These are phyloP conservation scores for Rafetus swinhoei DNA, from an alignment of 2,113 vertebrate genomes.

Conservation along the genomic window DNA sequence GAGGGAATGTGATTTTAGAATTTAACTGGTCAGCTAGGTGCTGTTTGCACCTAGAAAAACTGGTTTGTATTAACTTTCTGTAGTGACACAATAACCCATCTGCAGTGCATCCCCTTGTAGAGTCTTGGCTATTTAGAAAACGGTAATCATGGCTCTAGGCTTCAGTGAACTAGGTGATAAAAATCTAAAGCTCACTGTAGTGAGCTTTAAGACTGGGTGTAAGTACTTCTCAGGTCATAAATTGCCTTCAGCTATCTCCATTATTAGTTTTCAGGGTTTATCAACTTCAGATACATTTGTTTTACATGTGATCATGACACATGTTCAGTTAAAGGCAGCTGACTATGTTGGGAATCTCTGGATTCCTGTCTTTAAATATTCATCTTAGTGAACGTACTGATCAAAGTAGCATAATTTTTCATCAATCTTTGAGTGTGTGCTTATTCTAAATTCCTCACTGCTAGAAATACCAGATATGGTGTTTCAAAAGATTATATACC, in stretches of 20 bases:
- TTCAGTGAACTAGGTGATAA: neutral
- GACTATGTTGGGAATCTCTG: constrained; percentile 58
- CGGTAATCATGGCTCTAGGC: constrained; percentile 38
- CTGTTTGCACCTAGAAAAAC: constrained; percentile 57
- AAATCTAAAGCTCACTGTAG: constrained; percentile 30
- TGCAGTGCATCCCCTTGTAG: constrained; percentile 54
- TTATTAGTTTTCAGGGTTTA: constrained; percentile 56
- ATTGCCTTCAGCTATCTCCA: constrained; percentile 50
- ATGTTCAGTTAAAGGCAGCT: constrained; percentile 63
- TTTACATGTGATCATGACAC: constrained; percentile 51
- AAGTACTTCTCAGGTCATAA: constrained; percentile 53
- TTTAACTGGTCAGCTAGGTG: constrained; percentile 27
- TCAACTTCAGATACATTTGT: constrained; percentile 58
- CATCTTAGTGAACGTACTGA: constrained; percentile 52
- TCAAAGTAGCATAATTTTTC: constrained; percentile 57
- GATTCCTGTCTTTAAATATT: constrained; percentile 41
- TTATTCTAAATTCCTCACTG: constrained; percentile 51
- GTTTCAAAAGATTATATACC: constrained; percentile 36
- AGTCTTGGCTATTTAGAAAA: constrained; percentile 55
- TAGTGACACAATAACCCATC: constrained; percentile 44
- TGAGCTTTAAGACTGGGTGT: constrained; percentile 45
- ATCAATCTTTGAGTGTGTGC: constrained; percentile 56
- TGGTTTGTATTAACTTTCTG: constrained; percentile 6
- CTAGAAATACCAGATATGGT: constrained; percentile 8
- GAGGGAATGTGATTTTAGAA: constrained; percentile 70